Conservation (phyloP, 2,797 vertebrate species). For the Poeciliopsis paucimaculata region DNA sequence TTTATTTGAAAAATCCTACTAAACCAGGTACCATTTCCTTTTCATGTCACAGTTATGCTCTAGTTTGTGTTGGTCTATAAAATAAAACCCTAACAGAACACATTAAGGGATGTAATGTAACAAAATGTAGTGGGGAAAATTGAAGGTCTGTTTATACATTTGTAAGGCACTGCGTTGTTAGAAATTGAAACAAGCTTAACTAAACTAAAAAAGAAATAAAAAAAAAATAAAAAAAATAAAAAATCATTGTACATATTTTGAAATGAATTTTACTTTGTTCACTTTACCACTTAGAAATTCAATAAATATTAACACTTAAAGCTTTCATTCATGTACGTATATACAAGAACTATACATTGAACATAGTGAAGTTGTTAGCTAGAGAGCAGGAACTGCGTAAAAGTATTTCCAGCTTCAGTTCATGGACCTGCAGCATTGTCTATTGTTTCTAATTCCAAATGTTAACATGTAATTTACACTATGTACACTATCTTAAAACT, state of each 20-base stretch:
- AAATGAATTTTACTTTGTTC: slow-evolving; percentile 77
- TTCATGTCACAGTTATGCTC: not conserved
- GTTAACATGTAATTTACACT: slow-evolving; percentile 80
- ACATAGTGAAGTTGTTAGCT: slow-evolving; percentile 76
- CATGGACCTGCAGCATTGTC: slow-evolving; percentile 62
- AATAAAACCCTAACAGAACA: not conserved
- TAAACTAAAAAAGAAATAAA: slow-evolving; percentile 11
- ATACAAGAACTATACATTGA: slow-evolving; percentile 87
- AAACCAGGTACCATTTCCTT: not conserved
- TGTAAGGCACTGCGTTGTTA: not conserved
- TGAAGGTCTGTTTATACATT: not conserved
- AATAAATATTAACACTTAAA: slow-evolving; percentile 91
- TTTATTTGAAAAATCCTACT: not conserved
- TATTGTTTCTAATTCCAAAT: slow-evolving; percentile 52
- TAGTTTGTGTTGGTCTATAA: not conserved
- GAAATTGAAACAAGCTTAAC: not conserved
- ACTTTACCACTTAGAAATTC: slow-evolving; percentile 81
- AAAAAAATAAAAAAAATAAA: not conserved
- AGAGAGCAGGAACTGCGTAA: slow-evolving; percentile 70
- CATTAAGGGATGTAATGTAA: not conserved
- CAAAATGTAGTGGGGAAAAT: not conserved
- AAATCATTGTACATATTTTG: slow-evolving; percentile 41
- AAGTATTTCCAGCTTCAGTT: slow-evolving; percentile 61
- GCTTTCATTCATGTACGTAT: slow-evolving; percentile 85
- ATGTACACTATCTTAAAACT: slow-evolving; percentile 83